Evolutionary conservation across 2,888 invertebrate species (phyloP).

Genomic region (Calephelis perditalis): DNA sequence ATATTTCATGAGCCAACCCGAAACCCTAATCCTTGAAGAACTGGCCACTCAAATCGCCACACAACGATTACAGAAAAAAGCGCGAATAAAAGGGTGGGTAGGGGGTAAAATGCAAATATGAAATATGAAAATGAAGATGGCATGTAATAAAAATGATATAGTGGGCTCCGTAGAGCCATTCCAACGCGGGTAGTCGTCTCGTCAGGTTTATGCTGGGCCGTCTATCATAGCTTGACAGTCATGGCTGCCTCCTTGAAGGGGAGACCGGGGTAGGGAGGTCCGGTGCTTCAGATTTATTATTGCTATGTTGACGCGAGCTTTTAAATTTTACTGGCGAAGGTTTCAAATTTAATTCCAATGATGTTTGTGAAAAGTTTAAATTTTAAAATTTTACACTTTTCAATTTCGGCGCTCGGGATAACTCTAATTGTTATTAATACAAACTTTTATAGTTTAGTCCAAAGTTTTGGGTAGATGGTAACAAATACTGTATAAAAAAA

Average conservation of each 20-base stretch:
- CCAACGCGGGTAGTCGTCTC: constrained; percentile 82
- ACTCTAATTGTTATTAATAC: no score
- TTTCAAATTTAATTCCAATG: constrained; percentile 3
- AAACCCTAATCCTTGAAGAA: constrained; percentile 14
- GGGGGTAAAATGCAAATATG: constrained; percentile 77
- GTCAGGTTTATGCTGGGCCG: constrained; percentile 86
- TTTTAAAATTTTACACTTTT: background rate
- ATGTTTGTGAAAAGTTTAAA: background rate
- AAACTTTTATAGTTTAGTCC: no score
- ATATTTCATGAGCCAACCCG: no score
- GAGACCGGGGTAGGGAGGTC: constrained; percentile 31
- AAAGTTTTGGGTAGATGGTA: no score
- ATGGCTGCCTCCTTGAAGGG: constrained; percentile 62
- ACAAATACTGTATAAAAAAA: no score
- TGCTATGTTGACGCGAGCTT: constrained; percentile 62
- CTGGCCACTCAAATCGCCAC: constrained; percentile 20
- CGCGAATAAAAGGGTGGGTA: constrained; percentile 53
- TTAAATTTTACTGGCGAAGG: constrained; percentile 37
- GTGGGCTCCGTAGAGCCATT: constrained; percentile 87
- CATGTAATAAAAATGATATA: constrained; percentile 89
- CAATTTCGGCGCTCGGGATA: no score
- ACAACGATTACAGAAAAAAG: constrained; percentile 69
- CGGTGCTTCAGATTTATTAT: constrained; percentile 61
- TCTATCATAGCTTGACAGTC: constrained; percentile 85
- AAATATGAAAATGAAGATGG: constrained; percentile 83